Evolutionary conservation across 2,797 vertebrate genomes (phyloP), one percentile per base, ranked within the genome.

Genomic region (Heterohyrax brucei): DNA sequence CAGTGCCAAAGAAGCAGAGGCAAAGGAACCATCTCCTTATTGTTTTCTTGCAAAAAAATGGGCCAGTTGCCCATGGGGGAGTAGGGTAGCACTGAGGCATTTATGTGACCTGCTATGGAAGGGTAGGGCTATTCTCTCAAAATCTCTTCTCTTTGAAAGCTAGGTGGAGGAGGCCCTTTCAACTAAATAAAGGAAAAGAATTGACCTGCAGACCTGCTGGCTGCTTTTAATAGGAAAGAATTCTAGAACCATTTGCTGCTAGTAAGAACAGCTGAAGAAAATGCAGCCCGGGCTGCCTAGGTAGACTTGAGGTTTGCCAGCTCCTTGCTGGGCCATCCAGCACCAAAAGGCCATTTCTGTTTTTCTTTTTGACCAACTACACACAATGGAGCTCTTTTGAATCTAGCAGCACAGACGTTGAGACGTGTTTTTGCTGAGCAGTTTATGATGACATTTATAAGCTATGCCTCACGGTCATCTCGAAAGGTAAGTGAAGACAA

Each of bases 31-130:
- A 68, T 1, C 26, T 94, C 83, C 80, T 92, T 90, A 97, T 97
- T 98, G 95, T 98, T 98, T 95, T 97, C 96, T 94, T 95, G 87
- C 93, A 97, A 96, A 97, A 96, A 95, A 97, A 96, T 90, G 91
- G 72, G 92, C 96, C 84, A 48, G 76, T 48, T 95, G 94, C 96
- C 96, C 90, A 82, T 92, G 39, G 95, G 86, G 96, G 46, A 59
- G 76, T 89, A 88, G 28, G 21, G 82, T 87, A 84, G 80, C 7
- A 72, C 50, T 78, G 76, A 95, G 81, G 83, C 92, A 87, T 97
- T 96, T 93, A 95, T 6, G 7, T 89, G 95, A 96, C 82, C 95
- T 97, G 78, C 70, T 89, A 30, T 59, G 61, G 72, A 85, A 96
- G 89, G 98, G 97, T 96, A 97, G 96, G 83, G 93, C 93, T 97